A percentile compares a stretch with the other conserved stretches of the same genome.
phyloP scores from a whole-genome alignment of 2,888 invertebrate genomes.

The Drosophila birchii region DNA sequence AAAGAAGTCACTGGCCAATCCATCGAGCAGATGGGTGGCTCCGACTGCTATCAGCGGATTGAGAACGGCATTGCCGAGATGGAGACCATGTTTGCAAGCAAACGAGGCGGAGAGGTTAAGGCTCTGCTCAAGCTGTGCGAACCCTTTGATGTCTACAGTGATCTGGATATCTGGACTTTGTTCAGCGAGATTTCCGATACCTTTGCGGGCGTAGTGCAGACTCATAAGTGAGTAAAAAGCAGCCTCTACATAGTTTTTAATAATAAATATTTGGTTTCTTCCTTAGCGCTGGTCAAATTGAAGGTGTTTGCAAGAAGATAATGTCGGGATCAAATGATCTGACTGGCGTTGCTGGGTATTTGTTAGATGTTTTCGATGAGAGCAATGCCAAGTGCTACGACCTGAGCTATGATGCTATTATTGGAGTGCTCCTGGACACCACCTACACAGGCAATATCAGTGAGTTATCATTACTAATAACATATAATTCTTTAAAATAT shows the following conservation, averaged over 20 bases:
- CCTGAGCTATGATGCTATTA: slow-evolving; percentile 72
- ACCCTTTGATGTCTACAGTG: slow-evolving; percentile 77
- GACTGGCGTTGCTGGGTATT: slow-evolving; percentile 67
- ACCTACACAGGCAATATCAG: slow-evolving; percentile 64
- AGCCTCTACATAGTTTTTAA: background rate
- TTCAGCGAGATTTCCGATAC: slow-evolving; percentile 82
- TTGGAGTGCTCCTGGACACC: slow-evolving; percentile 55
- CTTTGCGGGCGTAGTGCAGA: slow-evolving; percentile 82
- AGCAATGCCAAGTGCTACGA: slow-evolving; percentile 67
- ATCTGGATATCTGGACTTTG: slow-evolving; percentile 81
- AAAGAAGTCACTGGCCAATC: slow-evolving; percentile 83
- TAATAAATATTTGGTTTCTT: background rate
- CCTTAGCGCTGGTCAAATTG: slow-evolving; percentile 73
- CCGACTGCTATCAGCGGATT: slow-evolving; percentile 80
- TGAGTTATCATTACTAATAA: slow-evolving; percentile 50
- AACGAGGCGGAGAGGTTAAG: slow-evolving; percentile 75
- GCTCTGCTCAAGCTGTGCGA: slow-evolving; percentile 79
- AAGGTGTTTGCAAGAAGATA: slow-evolving; percentile 70
- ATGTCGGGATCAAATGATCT: slow-evolving; percentile 75
- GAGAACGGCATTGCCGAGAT: slow-evolving; percentile 79
- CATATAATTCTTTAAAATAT: background rate
- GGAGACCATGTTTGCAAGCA: slow-evolving; percentile 75
- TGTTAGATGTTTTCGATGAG: slow-evolving; percentile 55
- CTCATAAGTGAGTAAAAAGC: slow-evolving; percentile 70
- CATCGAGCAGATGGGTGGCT: slow-evolving; percentile 78